Conservation (phyloP, 2,888 invertebrate genomes). For the Agriopis aurantiaria region DNA sequence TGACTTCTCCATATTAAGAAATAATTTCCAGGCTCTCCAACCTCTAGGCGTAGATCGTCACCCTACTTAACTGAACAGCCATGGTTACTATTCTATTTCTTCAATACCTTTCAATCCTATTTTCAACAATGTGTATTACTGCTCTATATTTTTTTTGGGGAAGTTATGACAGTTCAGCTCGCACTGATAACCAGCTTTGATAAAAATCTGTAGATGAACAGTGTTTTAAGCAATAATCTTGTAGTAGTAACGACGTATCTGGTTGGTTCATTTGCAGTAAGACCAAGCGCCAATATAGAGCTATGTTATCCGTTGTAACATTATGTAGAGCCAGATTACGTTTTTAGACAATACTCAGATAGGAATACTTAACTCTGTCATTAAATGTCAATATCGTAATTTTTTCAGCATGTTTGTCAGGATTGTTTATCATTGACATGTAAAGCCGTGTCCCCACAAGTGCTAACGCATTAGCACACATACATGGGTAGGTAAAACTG, state of each 20-base stretch:
- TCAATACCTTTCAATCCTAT: conserved; percentile 7
- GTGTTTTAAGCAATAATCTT: conserved; percentile 29
- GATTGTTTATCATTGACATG: background rate
- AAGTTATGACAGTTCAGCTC: conserved; percentile 34
- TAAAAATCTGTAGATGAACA: conserved; percentile 42
- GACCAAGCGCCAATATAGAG: conserved; percentile 29
- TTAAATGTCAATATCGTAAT: conserved; percentile 26
- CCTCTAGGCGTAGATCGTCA: conserved; percentile 8
- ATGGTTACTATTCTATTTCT: background rate
- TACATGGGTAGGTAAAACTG: too few relatives aligned
- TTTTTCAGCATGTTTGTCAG: conserved; percentile 22
- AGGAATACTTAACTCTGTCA: conserved; percentile 17
- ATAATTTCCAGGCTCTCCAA: background rate
- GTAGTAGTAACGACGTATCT: conserved; percentile 28
- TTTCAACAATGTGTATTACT: background rate
- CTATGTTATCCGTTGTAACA: conserved; percentile 33
- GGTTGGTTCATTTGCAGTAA: conserved; percentile 37
- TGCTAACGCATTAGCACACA: too few relatives aligned
- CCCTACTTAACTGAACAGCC: background rate
- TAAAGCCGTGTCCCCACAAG: background rate
- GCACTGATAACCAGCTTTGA: conserved; percentile 44
- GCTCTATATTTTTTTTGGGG: conserved; percentile 6
- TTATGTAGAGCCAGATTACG: conserved; percentile 42
- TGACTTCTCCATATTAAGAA: background rate
- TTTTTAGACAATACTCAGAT: conserved; percentile 46